Conservation (phyloP, 2,113 vertebrate genomes). For the Gorsachius goisagi region DNA sequence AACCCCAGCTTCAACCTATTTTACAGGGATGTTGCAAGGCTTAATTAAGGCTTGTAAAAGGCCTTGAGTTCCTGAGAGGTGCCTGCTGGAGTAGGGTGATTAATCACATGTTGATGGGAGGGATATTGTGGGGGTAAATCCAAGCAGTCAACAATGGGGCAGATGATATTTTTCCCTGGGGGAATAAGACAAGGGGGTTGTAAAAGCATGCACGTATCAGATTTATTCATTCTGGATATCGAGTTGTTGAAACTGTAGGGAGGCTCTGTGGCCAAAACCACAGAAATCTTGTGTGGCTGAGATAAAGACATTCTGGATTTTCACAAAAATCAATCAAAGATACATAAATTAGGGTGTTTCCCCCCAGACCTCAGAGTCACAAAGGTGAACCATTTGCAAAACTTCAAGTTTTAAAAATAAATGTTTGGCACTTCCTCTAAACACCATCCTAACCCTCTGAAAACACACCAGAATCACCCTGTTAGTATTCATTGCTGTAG, state of each 20-base stretch:
- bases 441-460: background rate
- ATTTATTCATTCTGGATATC: constrained; percentile 59
- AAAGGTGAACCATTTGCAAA: background rate
- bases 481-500: background rate
- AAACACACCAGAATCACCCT: background rate
- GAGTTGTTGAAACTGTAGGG: constrained; percentile 35
- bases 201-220: background rate
- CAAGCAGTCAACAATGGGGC: constrained; percentile 21
- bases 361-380: background rate
- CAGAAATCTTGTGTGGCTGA: constrained; percentile 24
- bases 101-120: constrained; percentile 50
- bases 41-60: constrained; percentile 62
- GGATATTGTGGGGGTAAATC: constrained; percentile 28
- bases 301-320: constrained; percentile 51
- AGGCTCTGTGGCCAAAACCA: constrained; percentile 48
- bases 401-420: background rate
- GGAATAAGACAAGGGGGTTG: constrained; percentile 14
- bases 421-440: background rate
- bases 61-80: constrained; percentile 47
- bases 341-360: constrained; percentile 23
- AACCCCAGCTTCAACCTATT: constrained; percentile 59
- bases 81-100: constrained; percentile 45
- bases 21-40: constrained; percentile 56
- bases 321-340: constrained; percentile 26
- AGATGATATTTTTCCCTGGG: constrained; percentile 34